Conservation (phyloP, 2,888 invertebrate genomes). For the Carterocephalus palaemon region DNA sequence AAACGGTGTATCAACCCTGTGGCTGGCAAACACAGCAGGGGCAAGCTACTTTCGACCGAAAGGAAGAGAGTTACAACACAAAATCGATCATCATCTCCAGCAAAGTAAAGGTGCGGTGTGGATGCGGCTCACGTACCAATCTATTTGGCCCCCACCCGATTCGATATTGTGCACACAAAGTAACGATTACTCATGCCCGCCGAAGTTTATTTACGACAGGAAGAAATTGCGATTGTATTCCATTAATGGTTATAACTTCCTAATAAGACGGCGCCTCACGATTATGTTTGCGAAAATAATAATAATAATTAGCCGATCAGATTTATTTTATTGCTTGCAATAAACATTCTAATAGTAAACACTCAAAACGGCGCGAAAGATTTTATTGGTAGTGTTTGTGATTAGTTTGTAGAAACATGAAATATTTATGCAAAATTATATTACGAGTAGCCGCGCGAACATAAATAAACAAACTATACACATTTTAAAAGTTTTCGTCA, state of each 20-base stretch:
- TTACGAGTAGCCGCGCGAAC: background rate
- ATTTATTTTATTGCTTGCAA: constrained; percentile 23
- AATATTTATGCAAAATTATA: background rate
- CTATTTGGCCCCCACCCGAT: constrained; percentile 66
- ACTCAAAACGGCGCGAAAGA: constrained; percentile 5
- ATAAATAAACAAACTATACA: background rate
- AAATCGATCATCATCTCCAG: constrained; percentile 18
- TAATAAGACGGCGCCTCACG: constrained; percentile 48
- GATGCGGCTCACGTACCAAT: constrained; percentile 68
- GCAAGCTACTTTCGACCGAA: constrained; percentile 4
- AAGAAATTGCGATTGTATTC: constrained; percentile 76
- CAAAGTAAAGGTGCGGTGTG: constrained; percentile 35
- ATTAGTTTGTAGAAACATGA: background rate
- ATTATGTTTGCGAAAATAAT: constrained; percentile 33
- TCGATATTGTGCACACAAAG: constrained; percentile 73
- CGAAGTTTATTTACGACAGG: constrained; percentile 75
- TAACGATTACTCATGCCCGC: constrained; percentile 71
- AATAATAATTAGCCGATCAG: constrained; percentile 30
- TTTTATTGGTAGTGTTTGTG: constrained; percentile 2
- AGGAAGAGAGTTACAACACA: constrained; percentile 25
- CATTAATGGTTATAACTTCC: constrained; percentile 72
- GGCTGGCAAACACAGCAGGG: background rate
- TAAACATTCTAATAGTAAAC: constrained; percentile 12
- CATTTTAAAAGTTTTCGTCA: background rate
- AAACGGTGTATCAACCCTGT: constrained; percentile 14